A percentile compares a stretch with the other conserved stretches of the same genome.
phyloP scores from a whole-genome alignment of 2,797 vertebrate genomes.

The Calcarius lapponicus region DNA sequence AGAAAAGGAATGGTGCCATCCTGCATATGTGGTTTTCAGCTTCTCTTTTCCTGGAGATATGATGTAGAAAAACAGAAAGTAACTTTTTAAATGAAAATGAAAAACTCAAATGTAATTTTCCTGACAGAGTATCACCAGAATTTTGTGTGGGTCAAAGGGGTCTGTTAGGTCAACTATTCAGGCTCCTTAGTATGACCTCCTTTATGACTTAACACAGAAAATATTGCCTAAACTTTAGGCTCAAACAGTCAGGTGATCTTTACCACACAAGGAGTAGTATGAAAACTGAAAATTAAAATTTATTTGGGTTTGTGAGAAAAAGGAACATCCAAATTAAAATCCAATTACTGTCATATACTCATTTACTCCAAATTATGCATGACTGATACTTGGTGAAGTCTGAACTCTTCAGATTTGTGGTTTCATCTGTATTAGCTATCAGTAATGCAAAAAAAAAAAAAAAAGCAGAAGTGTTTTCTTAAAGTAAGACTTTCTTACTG shows the following conservation, averaged over 20 bases:
- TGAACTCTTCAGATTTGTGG: conserved; percentile 51
- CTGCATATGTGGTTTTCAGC: not conserved
- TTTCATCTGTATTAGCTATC: conserved; percentile 42
- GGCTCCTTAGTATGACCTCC: not conserved
- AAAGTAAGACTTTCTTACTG: conserved; percentile 13
- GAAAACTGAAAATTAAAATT: conserved; percentile 27
- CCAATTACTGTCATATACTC: conserved; percentile 1
- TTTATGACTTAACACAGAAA: not conserved
- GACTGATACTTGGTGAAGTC: not conserved
- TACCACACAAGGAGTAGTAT: not conserved
- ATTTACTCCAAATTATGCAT: conserved; percentile 18
- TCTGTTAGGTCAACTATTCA: not conserved
- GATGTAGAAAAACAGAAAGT: not conserved
- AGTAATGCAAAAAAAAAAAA: conserved; percentile 26
- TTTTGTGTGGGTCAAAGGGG: not conserved
- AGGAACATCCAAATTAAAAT: conserved; percentile 21
- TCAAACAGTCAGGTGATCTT: not conserved
- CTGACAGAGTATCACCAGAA: not conserved
- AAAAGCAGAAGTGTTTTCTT: conserved; percentile 47
- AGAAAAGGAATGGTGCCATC: not conserved
- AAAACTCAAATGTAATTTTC: not conserved
- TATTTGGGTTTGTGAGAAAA: conserved; percentile 49
- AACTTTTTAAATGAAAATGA: not conserved
- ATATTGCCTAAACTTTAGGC: not conserved
- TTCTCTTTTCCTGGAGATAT: not conserved